Evolutionary conservation across 2,113 vertebrate genomes (phyloP).

Genomic region (Meles meles): DNA sequence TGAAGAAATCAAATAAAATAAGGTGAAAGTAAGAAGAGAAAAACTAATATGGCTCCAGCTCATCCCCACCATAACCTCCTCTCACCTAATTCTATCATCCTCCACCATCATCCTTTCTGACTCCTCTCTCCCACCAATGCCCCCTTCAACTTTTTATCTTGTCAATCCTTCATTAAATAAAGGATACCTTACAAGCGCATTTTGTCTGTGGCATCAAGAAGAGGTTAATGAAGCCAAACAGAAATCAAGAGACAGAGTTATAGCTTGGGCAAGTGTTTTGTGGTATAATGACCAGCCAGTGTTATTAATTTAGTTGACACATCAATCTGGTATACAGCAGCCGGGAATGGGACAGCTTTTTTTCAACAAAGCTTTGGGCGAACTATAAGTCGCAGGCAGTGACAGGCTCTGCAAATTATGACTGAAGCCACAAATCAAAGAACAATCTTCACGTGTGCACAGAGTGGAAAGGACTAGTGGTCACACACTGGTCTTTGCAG

Average conservation of each 20-base stretch:
- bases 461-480: conserved; percentile 49
- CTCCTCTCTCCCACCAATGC: background rate
- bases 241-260: conserved; percentile 53
- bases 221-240: conserved; percentile 22
- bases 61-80: background rate
- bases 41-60: background rate
- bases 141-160: background rate
- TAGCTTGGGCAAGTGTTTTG: conserved; percentile 23
- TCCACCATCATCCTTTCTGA: background rate
- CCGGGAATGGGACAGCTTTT: background rate
- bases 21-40: background rate
- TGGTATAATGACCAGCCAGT: background rate
- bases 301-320: conserved; percentile 54
- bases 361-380: conserved; percentile 56
- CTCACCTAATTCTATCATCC: background rate
- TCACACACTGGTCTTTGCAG: conserved; percentile 1
- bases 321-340: background rate
- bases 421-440: conserved; percentile 55
- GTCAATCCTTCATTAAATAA: background rate
- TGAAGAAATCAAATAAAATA: background rate
- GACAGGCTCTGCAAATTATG: conserved; percentile 52
- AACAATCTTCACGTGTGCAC: conserved; percentile 30
- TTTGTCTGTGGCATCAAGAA: conserved; percentile 1
- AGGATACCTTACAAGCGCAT: background rate
- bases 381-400: conserved; percentile 40